Conservation (phyloP, 2,797 vertebrate genomes). For the Poliocrania exsul region DNA sequence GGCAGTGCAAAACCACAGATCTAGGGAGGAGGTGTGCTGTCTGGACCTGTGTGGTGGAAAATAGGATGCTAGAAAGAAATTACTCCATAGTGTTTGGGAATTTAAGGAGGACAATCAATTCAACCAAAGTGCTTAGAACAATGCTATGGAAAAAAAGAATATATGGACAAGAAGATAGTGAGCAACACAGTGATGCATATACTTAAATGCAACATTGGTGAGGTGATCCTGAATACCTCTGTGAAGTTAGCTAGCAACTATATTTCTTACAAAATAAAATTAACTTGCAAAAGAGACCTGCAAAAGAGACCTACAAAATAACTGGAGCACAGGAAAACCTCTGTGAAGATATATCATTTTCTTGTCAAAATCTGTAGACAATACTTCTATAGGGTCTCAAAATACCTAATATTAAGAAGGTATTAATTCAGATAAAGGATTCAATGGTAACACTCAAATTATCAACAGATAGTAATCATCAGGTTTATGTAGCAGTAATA, state of each 20-base stretch:
- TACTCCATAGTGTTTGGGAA: background rate
- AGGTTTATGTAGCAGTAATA: background rate
- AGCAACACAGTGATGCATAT: background rate
- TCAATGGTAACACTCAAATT: background rate
- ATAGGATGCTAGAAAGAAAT: background rate
- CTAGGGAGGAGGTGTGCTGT: background rate
- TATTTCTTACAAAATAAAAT: background rate
- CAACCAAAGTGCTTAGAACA: background rate
- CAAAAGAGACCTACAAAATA: background rate
- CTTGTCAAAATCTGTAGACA: background rate
- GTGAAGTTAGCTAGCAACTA: background rate
- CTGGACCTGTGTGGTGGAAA: accelerated
- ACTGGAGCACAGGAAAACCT: background rate
- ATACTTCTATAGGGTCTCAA: background rate
- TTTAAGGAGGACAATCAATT: background rate
- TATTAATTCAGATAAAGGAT: background rate
- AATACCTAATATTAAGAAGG: background rate
- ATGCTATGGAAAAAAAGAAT: background rate
- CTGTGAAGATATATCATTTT: background rate
- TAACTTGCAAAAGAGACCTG: background rate
- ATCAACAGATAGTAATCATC: background rate
- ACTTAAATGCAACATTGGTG: background rate
- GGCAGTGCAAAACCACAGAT: background rate
- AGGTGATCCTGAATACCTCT: background rate
- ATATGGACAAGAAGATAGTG: background rate